Evolutionary conservation across 2,797 vertebrate genomes (phyloP).

Genomic region (Poeciliopsis turneri): DNA sequence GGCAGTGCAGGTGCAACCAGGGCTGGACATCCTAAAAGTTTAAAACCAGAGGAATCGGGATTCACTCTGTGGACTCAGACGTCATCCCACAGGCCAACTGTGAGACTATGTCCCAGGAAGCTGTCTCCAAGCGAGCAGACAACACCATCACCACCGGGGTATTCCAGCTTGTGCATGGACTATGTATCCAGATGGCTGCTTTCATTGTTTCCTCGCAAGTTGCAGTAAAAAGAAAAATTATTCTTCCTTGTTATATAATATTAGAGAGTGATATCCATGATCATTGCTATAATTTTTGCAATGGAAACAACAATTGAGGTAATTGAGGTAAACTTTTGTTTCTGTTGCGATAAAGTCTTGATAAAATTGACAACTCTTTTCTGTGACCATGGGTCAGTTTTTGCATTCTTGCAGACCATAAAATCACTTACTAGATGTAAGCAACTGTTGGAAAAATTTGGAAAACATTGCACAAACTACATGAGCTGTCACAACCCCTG

Average conservation of each 20-base stretch:
- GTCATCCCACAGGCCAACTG: conserved; percentile 84
- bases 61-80: conserved; percentile 77
- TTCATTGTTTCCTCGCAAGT: not conserved
- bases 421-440: conserved; percentile 24
- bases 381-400: conserved; percentile 36
- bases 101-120: conserved; percentile 90
- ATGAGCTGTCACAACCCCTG: conserved; percentile 7
- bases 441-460: conserved; percentile 17
- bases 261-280: not conserved
- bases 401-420: conserved; percentile 29
- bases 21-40: conserved; percentile 77
- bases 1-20: conserved; percentile 71
- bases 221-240: conserved; percentile 5
- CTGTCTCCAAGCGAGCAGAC: conserved; percentile 81
- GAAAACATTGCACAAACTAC: conserved; percentile 11
- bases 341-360: conserved; percentile 47
- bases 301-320: conserved; percentile 1
- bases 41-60: conserved; percentile 68
- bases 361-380: conserved; percentile 53
- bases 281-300: conserved; percentile 8
- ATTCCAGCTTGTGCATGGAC: conserved; percentile 57
- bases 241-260: not conserved
- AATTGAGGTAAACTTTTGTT: conserved; percentile 46
- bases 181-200: conserved; percentile 11
- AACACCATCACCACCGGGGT: conserved; percentile 81